Conservation (phyloP, 1,140 invertebrate species). For the Halictus rubicundus region DNA sequence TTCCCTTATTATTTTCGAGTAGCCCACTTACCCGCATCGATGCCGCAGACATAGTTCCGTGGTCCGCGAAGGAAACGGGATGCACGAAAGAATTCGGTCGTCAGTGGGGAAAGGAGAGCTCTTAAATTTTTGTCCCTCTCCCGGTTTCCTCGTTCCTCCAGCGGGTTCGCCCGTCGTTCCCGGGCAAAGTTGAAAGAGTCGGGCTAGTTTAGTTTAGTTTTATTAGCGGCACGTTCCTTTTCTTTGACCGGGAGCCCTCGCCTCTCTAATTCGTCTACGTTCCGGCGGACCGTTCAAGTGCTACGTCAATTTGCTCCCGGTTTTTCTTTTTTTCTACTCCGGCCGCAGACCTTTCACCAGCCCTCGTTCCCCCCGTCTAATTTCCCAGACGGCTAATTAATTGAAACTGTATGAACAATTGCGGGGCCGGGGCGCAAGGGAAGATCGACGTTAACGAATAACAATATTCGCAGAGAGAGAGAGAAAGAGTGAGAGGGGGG, state of each 20-base stretch:
- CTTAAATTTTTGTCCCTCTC: conserved; percentile 6
- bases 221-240: conserved; percentile 40
- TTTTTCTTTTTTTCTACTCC: conserved; percentile 6
- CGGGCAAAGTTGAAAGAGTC: conserved; percentile 32
- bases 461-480: background rate
- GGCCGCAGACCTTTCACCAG: background rate
- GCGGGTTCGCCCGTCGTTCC: conserved; percentile 3
- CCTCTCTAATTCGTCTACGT: conserved; percentile 22
- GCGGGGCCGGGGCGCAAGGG: too few species aligned
- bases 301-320: conserved; percentile 47
- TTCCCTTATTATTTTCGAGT: background rate
- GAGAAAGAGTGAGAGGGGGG: too few species aligned
- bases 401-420: conserved; percentile 17
- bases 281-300: conserved; percentile 5
- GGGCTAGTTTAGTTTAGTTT: conserved; percentile 36
- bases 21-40: background rate
- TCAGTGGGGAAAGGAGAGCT: conserved; percentile 4
- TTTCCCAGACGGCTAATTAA: conserved; percentile 24
- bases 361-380: background rate
- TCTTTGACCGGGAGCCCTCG: background rate
- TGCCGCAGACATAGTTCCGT: conserved; percentile 22
- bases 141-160: background rate
- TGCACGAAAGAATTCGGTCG: conserved; percentile 45
- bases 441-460: background rate
- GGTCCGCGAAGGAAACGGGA: conserved; percentile 11